phyloP scores from a whole-genome alignment of 2,888 invertebrate genomes.

The Leistus spinibarbis region DNA sequence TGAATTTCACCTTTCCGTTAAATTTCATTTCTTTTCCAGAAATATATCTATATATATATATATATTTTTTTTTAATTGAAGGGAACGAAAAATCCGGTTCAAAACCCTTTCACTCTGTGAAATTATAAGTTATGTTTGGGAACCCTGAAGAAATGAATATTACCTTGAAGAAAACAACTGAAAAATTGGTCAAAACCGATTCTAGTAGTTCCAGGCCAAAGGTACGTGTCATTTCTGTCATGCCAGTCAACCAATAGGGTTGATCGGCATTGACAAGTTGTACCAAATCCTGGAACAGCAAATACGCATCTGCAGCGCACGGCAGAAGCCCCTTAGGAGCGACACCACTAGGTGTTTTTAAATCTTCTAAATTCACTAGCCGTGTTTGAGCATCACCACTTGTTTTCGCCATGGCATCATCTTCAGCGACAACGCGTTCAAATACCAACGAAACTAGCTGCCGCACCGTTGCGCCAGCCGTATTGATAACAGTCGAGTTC shows the following conservation, averaged over 20 bases:
- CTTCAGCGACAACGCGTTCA: slow-evolving; percentile 81
- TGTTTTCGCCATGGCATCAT: slow-evolving; percentile 58
- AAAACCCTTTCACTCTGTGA: too few relatives aligned
- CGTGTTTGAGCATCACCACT: slow-evolving; percentile 48
- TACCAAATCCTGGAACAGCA: slow-evolving; percentile 96
- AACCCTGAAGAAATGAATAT: not conserved
- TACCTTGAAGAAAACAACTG: slow-evolving; percentile 84
- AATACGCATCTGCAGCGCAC: slow-evolving; percentile 92
- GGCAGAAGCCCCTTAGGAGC: slow-evolving; percentile 84
- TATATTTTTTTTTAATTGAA: too few relatives aligned
- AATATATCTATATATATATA: too few relatives aligned
- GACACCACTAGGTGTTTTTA: slow-evolving; percentile 75
- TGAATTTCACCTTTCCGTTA: too few relatives aligned
- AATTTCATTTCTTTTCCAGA: too few relatives aligned
- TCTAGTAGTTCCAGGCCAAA: slow-evolving; percentile 96
- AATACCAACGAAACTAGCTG: slow-evolving; percentile 93
- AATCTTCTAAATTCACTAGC: slow-evolving; percentile 76
- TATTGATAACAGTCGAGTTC: slow-evolving; percentile 94
- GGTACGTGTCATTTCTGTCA: slow-evolving; percentile 96
- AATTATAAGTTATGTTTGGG: too few relatives aligned
- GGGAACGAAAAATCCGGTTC: too few relatives aligned
- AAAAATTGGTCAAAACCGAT: slow-evolving; percentile 87
- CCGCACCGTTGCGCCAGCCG: slow-evolving; percentile 96
- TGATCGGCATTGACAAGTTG: slow-evolving; percentile 96
- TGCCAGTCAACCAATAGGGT: slow-evolving; percentile 92